A percentile compares a stretch with the other conserved stretches of the same genome.
These are phyloP conservation scores for Eurytoma adleriae DNA, from an alignment of 2,888 invertebrate genomes.

Conservation along the genomic window DNA sequence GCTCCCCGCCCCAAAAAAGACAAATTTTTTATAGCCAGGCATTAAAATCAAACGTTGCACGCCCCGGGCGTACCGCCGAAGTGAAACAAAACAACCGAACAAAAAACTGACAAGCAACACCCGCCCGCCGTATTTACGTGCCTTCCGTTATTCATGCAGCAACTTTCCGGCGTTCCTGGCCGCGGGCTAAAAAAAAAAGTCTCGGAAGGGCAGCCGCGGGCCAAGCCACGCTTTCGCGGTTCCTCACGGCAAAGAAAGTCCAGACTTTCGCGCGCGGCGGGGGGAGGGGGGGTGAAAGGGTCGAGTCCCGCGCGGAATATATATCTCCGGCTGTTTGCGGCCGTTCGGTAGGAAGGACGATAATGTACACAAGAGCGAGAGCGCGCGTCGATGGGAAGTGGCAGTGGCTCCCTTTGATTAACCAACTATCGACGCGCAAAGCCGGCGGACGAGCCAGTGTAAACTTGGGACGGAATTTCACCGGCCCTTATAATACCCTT, in stretches of 20 bases:
- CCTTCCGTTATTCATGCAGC: too few relatives aligned
- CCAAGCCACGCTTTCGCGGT: not conserved
- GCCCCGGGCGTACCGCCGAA: too few relatives aligned
- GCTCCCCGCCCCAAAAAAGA: too few relatives aligned
- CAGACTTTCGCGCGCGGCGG: not conserved
- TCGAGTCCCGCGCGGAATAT: too few relatives aligned
- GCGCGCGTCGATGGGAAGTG: not conserved
- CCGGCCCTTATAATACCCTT: not conserved
- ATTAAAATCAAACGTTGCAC: too few relatives aligned
- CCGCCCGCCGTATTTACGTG: too few relatives aligned
- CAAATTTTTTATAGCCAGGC: too few relatives aligned
- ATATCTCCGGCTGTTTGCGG: not conserved
- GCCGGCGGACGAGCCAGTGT: slow-evolving; percentile 21
- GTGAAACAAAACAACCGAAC: too few relatives aligned
- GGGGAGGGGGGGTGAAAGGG: not conserved
- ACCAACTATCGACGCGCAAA: slow-evolving; percentile 33
- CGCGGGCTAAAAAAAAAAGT: too few relatives aligned
- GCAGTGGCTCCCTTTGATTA: slow-evolving; percentile 27
- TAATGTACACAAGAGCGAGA: not conserved
- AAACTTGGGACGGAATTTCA: slow-evolving; percentile 4
- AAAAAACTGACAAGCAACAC: too few relatives aligned
- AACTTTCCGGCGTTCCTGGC: too few relatives aligned
- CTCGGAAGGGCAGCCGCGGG: too few relatives aligned
- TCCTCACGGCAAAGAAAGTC: not conserved
- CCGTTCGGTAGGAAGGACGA: not conserved